Evolutionary conservation across 64 coral and sea anemone genomes (phyloP), one percentile per base, ranked within the genome.

Genomic region (Dendrophyllia cribrosa): DNA sequence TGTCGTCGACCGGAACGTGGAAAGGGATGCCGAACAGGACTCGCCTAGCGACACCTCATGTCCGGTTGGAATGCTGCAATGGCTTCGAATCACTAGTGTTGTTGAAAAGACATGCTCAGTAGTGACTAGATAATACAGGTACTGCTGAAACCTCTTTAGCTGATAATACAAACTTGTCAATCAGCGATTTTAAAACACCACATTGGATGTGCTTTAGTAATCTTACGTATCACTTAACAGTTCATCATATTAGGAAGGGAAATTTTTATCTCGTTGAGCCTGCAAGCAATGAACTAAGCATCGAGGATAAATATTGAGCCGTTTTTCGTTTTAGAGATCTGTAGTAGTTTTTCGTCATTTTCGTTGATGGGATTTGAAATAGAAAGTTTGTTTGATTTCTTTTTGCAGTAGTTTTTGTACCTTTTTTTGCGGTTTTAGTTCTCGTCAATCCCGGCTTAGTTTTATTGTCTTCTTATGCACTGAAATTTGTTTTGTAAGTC

Each of bases 31-130:
- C 76, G 77, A 43, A 21, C 26, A 34, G 24, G 25, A 59, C 9
- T 60, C 43, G 20, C 80, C 61, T 67, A 51, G 80, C 62, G 62
- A 84, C 80, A 67, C 44, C 77, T 34, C 12, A 64, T 84, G 80
- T 20, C 61, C 62, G 17, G 62, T 12, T 67, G 80, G 80, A 65
- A 84, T 84, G 80, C 21, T 8, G 26, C 77, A 44, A 43, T 80
- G 55, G 56, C 58, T 80, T 60, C 25, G 55, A 80, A 25, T 24
- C 67, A 13, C 25, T 10, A 70, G 8, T 70, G 15, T 19, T 16
- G 21, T 24, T 80, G 6, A 15, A 76, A 80, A 61, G 77, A 62
- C 77, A 61, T 77, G 20, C 22, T 58, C 58, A 58, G 55, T 9
- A 58, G 14, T 17, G 12, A 7, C 46, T 16, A 17, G 13, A 74